Evolutionary conservation across 1,140 invertebrate genomes (phyloP), one percentile per base, ranked within the genome.

Genomic region (Hyphantria cunea): DNA sequence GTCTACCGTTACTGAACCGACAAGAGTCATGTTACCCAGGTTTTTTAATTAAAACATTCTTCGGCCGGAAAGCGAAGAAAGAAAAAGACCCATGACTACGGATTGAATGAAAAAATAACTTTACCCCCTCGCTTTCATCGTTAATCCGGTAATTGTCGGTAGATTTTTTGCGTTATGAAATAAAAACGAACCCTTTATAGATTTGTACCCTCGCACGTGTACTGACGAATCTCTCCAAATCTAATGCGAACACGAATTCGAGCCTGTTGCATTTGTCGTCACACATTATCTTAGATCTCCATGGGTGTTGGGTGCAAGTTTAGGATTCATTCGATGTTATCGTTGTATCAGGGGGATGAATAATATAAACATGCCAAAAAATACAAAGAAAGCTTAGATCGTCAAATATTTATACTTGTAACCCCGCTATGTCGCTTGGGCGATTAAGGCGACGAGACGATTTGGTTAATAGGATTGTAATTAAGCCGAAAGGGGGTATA

Each of bases 121-220:
- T 62, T 52, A 53, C 70, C 68, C 71, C 76, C 63, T 58, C 51
- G 68, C 62, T 76, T 80, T 78, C 73, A 78, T 76, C 76, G 66
- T 64, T 88, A 82, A 88, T 86, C 78, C 75, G 71, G 79, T 80
- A 82, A 86, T 85, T 84, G 82, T 86, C 66, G 52, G 70, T 68
- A 59, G 66, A 71, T 76, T 87, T 84, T 85, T 84, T 78, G 50
- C 48, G 67, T 59, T 74, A 66, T 72, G 64, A 80, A 77, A 68
- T 70, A 84, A 85, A 84, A 76, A 62, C 53, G 59, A 76, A 78
- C 76, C 82, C 81, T 84, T 86, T 80, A 75, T 85, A 62, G 71
- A 79, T 60, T 79, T 67, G 65, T 78, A 76, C 76, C 80, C 81
- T 78, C 81, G 80, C 80, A 85, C 79, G 79, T 85, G 83, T 73